Conservation (phyloP, 2,113 vertebrate species). For the Pungitius pungitius region DNA sequence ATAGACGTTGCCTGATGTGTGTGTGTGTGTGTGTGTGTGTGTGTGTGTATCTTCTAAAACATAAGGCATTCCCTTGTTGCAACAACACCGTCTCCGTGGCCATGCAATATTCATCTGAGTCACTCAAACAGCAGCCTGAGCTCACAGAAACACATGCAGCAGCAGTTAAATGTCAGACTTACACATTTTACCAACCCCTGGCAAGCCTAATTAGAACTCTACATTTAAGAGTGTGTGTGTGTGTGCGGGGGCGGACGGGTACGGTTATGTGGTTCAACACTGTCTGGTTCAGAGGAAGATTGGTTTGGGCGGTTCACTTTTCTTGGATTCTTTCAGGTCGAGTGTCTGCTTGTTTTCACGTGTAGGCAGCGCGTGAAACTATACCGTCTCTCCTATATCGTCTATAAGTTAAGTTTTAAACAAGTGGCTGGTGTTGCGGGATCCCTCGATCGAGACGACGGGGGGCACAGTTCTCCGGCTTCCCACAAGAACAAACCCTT, state of each 20-base stretch:
- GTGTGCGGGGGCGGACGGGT: background rate
- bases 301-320: background rate
- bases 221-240: constrained; percentile 11
- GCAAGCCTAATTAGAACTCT: constrained; percentile 46
- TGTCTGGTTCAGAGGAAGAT: constrained; percentile 1
- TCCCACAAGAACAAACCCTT: background rate
- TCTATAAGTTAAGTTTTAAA: no score
- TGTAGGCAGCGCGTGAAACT: background rate
- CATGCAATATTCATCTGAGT: constrained; percentile 61
- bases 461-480: no score
- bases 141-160: constrained; percentile 18
- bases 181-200: constrained; percentile 31
- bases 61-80: constrained; percentile 5
- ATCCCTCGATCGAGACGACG: no score
- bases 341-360: background rate
- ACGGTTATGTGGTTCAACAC: background rate
- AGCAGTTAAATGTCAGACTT: constrained; percentile 51
- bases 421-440: no score
- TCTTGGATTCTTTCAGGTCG: no score
- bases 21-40: background rate
- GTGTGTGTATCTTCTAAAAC: background rate
- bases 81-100: constrained; percentile 7
- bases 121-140: constrained; percentile 28
- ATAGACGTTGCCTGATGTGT: background rate
- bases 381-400: background rate